phyloP scores from a whole-genome alignment of 2,113 vertebrate species.

The Engraulis encrasicolus region DNA sequence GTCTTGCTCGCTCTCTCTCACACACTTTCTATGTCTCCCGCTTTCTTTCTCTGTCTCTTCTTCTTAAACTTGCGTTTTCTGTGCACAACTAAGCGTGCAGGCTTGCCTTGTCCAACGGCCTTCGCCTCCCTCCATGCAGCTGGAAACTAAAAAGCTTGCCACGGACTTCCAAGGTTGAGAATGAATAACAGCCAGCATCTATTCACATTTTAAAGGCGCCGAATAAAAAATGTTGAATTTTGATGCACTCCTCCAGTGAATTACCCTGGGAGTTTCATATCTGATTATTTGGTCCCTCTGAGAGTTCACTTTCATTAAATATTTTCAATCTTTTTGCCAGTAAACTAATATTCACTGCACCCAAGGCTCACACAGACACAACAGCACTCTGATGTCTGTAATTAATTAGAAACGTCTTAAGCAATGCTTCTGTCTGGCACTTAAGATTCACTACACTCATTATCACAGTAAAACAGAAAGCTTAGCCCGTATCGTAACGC shows the following conservation, averaged over 20 bases:
- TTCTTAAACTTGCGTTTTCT: conserved; percentile 5
- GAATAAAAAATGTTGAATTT: conserved; percentile 45
- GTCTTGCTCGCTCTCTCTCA: neutral
- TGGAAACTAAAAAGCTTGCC: conserved; percentile 61
- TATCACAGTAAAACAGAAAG: no score
- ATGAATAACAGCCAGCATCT: conserved; percentile 47
- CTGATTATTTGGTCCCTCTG: neutral
- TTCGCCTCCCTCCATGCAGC: conserved; percentile 26
- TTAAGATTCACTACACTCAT: neutral
- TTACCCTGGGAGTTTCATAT: neutral
- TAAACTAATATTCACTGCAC: neutral
- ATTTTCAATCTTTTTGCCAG: neutral
- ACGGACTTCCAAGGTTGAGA: conserved; percentile 65
- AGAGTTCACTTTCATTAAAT: conserved; percentile 23
- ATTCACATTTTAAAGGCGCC: conserved; percentile 39
- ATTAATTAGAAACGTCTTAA: neutral
- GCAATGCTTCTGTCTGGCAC: neutral
- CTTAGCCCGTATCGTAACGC: no score
- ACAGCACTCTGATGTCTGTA: neutral
- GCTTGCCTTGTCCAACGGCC: neutral
- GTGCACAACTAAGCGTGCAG: neutral
- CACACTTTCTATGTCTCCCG: neutral
- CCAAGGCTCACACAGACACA: neutral
- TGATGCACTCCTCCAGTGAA: neutral
- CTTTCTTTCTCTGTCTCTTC: neutral